phyloP scores from a whole-genome alignment of 2,113 vertebrate genomes.

The Amphilophus citrinellus region DNA sequence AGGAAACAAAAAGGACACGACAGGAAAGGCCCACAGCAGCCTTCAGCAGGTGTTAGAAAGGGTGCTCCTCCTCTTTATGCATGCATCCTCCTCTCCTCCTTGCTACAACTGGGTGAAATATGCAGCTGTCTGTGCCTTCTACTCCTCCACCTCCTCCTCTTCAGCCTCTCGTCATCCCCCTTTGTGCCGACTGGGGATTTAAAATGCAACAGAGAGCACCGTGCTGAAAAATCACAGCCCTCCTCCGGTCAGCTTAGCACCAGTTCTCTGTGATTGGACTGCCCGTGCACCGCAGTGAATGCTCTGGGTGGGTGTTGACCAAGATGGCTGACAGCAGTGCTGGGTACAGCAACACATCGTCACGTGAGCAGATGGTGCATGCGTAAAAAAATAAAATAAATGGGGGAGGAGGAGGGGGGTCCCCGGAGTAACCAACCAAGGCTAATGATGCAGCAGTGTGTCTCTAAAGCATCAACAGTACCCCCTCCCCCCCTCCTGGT shows the following conservation, averaged over 20 bases:
- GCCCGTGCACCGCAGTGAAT: conserved; percentile 86
- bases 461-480: conserved; percentile 40
- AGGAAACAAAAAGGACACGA: conserved; percentile 42
- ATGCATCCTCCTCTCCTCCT: conserved; percentile 65
- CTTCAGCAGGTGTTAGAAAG: conserved; percentile 57
- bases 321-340: conserved; percentile 97
- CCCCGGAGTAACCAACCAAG: conserved; percentile 81
- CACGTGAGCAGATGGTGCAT: conserved; percentile 92
- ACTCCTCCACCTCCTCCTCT: conserved; percentile 40
- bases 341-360: conserved; percentile 83
- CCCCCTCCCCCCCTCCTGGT: conserved; percentile 8
- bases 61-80: conserved; percentile 68
- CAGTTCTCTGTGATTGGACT: conserved; percentile 80
- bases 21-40: conserved; percentile 49
- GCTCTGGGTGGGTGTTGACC: conserved; percentile 94
- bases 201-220: conserved; percentile 64
- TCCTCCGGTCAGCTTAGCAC: conserved; percentile 70
- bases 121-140: conserved; percentile 52
- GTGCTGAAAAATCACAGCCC: conserved; percentile 66
- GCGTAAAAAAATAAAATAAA: conserved; percentile 22
- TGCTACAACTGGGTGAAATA: conserved; percentile 48
- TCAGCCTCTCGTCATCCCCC: conserved; percentile 35
- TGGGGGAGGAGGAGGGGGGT: not conserved
- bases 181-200: conserved; percentile 57
- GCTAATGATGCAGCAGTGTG: conserved; percentile 51